A percentile compares a stretch with the other conserved stretches of the same genome.
Evolutionary conservation across 2,113 vertebrate genomes (phyloP).

Genomic region (Solea senegalensis): DNA sequence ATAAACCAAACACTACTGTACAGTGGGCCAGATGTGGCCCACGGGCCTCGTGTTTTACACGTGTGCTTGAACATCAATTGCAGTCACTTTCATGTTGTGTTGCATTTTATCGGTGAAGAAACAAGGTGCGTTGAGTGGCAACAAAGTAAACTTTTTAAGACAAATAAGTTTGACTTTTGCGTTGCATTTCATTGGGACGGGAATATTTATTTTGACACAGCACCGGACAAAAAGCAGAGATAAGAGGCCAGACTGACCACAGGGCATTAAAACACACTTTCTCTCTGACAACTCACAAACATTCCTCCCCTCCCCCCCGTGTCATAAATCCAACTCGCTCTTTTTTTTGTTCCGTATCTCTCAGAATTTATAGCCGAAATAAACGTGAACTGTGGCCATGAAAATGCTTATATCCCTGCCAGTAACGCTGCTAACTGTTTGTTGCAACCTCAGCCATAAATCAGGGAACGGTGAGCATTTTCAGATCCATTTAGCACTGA

Average conservation of each 20-base stretch:
- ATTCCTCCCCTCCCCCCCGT: slow-evolving; percentile 20
- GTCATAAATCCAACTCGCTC: slow-evolving; percentile 60
- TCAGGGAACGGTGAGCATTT: slow-evolving; percentile 51
- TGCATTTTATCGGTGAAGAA: background rate
- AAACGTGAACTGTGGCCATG: slow-evolving; percentile 77
- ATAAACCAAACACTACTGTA: no score
- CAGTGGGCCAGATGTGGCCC: no score
- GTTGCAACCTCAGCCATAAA: slow-evolving; percentile 64
- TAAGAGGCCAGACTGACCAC: slow-evolving; percentile 35
- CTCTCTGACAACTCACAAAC: slow-evolving; percentile 61
- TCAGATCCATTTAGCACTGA: slow-evolving; percentile 74
- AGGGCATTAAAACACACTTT: slow-evolving; percentile 64
- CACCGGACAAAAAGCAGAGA: slow-evolving; percentile 27
- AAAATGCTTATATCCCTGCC: slow-evolving; percentile 72
- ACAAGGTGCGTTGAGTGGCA: background rate
- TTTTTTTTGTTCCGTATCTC: slow-evolving; percentile 65
- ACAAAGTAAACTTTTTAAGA: background rate
- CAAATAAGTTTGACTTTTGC: background rate
- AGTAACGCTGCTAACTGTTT: slow-evolving; percentile 65
- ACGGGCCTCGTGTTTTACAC: no score
- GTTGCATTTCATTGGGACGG: background rate
- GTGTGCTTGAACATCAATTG: no score
- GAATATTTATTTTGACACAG: slow-evolving; percentile 29
- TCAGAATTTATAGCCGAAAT: slow-evolving; percentile 73
- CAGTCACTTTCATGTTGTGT: no score